Base-by-base conservation (phyloP, 1,140 invertebrate species). In the Marisa cornuarietis region DNA sequence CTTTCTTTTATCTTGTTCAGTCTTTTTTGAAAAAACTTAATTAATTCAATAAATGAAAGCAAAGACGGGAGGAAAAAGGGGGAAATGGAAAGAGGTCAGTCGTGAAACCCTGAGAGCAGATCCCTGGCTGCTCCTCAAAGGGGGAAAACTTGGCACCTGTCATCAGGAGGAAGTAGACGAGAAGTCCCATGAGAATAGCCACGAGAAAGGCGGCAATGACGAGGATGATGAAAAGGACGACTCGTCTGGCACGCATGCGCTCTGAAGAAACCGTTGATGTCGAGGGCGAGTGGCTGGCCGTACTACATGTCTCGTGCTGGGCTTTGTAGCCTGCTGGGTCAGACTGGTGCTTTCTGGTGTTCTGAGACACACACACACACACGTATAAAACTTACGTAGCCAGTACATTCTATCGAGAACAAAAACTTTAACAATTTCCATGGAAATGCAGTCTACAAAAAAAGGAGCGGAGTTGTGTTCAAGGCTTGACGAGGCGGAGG, bases 161-260 rank as follows among this genome's bases (percentile, higher is more conserved):
- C 42, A 79, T 73, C 24, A 82, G 71, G 7, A 82, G 81, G 51
- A 61, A 82, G 49, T 82, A 82, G 22, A 77, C 76, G 0, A 82
- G 75, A 10, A 75, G 65, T 10, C 78, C 81, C 68, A 82, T 63
- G 26, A 62, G 78, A 20, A 61, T 68, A 10, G 81, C 81, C 20
- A 82, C 42, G 69, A 82, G 65, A 52, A 82, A 66, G 31, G 81
- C 81, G 51, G 72, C 49, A 58, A 80, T 76, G 20, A 79, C 16
- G 24, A 82, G 73, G 18, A 80, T 63, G 20, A 77, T 54, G 61
- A 79, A 76, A 10, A 82, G 75, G 10, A 66, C 74, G 20, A 71
- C 58, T 74, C 74, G 76, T 11, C 71, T 65, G 51, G 78, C 58
- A 0, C 65, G 71, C 31, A 22, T 73, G 22, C 66, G 13, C 69